Evolutionary conservation across 2,797 vertebrate species (phyloP).

Genomic region (Xyrichtys novacula): DNA sequence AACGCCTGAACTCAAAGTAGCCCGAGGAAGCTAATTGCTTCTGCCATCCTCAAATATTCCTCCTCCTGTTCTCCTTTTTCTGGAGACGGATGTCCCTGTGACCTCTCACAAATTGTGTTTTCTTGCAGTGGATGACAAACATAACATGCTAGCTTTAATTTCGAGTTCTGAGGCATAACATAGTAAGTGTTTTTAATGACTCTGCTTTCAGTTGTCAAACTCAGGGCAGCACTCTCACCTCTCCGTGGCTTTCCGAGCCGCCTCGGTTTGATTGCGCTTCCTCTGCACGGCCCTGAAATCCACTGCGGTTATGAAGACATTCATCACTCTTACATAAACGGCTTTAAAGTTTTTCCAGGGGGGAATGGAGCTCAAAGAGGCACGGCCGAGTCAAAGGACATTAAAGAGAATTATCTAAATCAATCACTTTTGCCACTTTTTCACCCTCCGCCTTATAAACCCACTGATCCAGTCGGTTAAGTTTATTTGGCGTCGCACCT

Average conservation of each 20-base stretch:
- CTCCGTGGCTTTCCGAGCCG: slow-evolving; percentile 41
- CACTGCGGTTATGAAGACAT: slow-evolving; percentile 59
- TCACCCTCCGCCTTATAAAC: not conserved
- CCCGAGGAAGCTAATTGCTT: slow-evolving; percentile 65
- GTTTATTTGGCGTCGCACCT: not conserved
- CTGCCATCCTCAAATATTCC: slow-evolving; percentile 58
- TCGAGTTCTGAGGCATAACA: slow-evolving; percentile 56
- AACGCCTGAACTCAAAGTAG: slow-evolving; percentile 66
- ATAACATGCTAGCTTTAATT: slow-evolving; percentile 31
- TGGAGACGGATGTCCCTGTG: slow-evolving; percentile 37
- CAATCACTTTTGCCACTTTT: not conserved
- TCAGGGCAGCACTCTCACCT: slow-evolving; percentile 58
- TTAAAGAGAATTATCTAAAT: not conserved
- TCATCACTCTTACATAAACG: slow-evolving; percentile 56
- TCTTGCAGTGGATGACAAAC: slow-evolving; percentile 44
- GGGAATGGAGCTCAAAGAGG: slow-evolving; percentile 31
- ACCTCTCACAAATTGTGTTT: slow-evolving; percentile 43
- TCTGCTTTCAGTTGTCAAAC: slow-evolving; percentile 51
- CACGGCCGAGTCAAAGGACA: slow-evolving; percentile 36
- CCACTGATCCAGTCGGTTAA: not conserved
- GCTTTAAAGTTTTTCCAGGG: slow-evolving; percentile 50
- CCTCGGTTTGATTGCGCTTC: slow-evolving; percentile 68
- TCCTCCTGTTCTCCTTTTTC: slow-evolving; percentile 26
- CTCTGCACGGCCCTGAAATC: slow-evolving; percentile 56
- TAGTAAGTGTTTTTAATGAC: slow-evolving; percentile 62